Base-by-base conservation (phyloP, 2,113 vertebrate species). In the Symphodus melops region DNA sequence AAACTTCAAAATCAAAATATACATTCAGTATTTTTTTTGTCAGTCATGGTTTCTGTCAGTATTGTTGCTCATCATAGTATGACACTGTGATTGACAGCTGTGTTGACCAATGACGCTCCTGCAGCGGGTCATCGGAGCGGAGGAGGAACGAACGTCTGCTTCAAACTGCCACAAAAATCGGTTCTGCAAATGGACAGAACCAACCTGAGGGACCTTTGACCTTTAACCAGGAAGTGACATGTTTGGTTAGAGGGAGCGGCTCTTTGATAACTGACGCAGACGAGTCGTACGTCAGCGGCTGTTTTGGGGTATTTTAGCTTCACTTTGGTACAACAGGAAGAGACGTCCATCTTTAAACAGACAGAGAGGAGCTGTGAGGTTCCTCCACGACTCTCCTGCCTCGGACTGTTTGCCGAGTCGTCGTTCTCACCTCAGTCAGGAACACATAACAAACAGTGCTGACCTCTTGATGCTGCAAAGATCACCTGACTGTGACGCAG, bases 391-490 rank as follows among this genome's bases (percentile, higher is more conserved):
- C n/a, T n/a, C n/a, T n/a, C n/a, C n/a, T n/a, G n/a, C n/a, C n/a
- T n/a, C n/a, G n/a, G n/a, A n/a, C n/a, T n/a, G n/a, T n/a, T n/a
- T n/a, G n/a, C n/a, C n/a, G n/a, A n/a, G n/a, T n/a, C n/a, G n/a
- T n/a, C n/a, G n/a, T n/a, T 58, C 63, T 71, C 42, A 37, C 62
- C 36, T 68, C 19, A 52, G 36, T 23, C 28, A 53, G 19, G 39
- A 19, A 56, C 66, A 68, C 71, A 79, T 25, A 77, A 72, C 60
- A 75, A 90, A 86, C 59, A 87, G 87, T 58, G 48, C 53, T 83
- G 85, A 89, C 81, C 81, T 83, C 60, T 61, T 53, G 52, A n/a
- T 4, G 19, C 71, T 53, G 77, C 46, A 82, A 86, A 82, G 69
- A 82, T 73, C 71, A 80, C 56, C 16, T 16, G 65, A 77, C 55